phyloP scores from a whole-genome alignment of 2,797 vertebrate genomes.

The Xenops minutus region DNA sequence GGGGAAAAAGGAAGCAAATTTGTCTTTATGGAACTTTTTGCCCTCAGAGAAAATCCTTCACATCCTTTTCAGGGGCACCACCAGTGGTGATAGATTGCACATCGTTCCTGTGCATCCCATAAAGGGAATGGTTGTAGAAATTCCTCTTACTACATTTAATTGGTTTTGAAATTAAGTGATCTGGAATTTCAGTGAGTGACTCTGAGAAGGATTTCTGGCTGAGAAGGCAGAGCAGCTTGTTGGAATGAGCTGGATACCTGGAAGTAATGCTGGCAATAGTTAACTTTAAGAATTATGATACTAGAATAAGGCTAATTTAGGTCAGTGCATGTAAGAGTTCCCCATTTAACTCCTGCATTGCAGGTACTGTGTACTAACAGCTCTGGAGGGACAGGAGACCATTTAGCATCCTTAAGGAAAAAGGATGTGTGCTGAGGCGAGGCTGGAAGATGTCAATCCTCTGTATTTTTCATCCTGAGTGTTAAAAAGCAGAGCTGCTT shows the following conservation, averaged over 20 bases:
- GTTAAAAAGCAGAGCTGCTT: not conserved
- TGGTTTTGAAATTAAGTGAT: not conserved
- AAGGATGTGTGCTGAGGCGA: not conserved
- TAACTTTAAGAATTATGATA: not conserved
- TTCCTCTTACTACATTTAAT: not conserved
- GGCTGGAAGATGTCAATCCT: not conserved
- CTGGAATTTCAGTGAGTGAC: not conserved
- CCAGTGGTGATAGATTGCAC: not conserved
- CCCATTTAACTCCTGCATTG: not conserved
- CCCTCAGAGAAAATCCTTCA: not conserved
- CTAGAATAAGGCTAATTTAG: not conserved
- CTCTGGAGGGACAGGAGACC: not conserved
- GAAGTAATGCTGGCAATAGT: not conserved
- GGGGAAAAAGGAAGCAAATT: not conserved
- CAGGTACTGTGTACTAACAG: not conserved
- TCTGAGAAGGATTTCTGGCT: not conserved
- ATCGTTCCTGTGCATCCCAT: not conserved
- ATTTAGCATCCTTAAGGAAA: not conserved
- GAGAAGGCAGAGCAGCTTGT: not conserved
- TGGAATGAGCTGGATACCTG: not conserved
- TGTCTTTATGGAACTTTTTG: not conserved
- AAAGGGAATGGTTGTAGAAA: not conserved
- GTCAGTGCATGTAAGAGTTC: not conserved
- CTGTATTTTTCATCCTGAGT: not conserved
- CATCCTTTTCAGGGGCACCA: not conserved